phyloP scores from a whole-genome alignment of 2,113 vertebrate genomes.

The Sphyrna mokarran region DNA sequence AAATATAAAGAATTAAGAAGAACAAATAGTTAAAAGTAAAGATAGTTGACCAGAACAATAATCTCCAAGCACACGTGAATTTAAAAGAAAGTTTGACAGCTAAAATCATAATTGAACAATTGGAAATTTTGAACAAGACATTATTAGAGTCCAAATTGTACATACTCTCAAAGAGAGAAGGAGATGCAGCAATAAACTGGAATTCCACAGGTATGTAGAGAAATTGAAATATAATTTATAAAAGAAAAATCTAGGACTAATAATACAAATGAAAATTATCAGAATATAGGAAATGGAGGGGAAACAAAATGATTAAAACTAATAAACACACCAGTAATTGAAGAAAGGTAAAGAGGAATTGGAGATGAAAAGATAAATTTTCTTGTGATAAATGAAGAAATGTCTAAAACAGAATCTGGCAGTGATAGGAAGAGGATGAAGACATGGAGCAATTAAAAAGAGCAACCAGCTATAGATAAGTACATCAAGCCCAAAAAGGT shows the following conservation, averaged over 20 bases:
- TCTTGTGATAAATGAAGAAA: background rate
- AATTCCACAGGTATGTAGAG: too few relatives aligned
- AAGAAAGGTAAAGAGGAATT: background rate
- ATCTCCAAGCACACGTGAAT: background rate
- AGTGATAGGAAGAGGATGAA: background rate
- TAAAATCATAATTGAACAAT: background rate
- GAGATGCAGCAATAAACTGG: too few relatives aligned
- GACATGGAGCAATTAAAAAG: background rate
- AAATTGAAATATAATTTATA: background rate
- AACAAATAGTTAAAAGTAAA: background rate
- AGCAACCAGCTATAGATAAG: background rate
- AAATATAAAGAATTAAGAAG: background rate
- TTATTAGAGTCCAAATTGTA: too few relatives aligned
- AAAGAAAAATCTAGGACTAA: background rate
- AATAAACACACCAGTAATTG: background rate
- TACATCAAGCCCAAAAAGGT: background rate
- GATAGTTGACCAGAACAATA: background rate
- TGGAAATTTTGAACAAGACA: too few relatives aligned
- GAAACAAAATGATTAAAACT: background rate
- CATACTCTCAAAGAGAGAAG: too few relatives aligned
- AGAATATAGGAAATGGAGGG: background rate
- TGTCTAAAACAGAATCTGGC: background rate
- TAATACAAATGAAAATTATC: background rate
- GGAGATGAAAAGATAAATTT: background rate
- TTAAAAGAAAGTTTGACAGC: background rate